Evolutionary conservation across 2,888 invertebrate genomes (phyloP), one percentile per base, ranked within the genome.

Genomic region (Macrophya alboannulata): DNA sequence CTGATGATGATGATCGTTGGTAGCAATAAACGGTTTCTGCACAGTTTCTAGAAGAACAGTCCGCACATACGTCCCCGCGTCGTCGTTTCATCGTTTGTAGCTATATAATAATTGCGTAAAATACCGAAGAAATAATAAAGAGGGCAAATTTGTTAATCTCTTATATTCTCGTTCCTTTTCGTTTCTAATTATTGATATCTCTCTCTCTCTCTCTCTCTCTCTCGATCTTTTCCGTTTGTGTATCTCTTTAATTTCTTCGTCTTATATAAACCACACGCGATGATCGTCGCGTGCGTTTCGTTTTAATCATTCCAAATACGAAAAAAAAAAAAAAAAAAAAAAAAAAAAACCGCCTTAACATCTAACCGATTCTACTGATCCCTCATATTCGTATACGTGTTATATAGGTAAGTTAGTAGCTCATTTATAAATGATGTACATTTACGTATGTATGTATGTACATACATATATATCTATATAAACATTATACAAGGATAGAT

Each of bases 351-450:
- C 31, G 31, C 31, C 10, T 62, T 21, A 21, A 25, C 10, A 62
- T 62, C 62, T 62, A 62, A 62, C 62, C 25, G 21, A 21, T 62
- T 62, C 21, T 25, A 6, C 62, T 62, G 62, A 62, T 25, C 62
- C 25, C 62, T 25, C n/a, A n/a, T 85, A 84, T 86, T 85, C 87
- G 86, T 87, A n/a, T n/a, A 86, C 87, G 86, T 55, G 55, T n/a
- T n/a, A n/a, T n/a, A n/a, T n/a, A n/a, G n/a, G n/a, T 55, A 55
- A 2, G 31, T 31, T n/a, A 55, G n/a, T 55, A 55, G 15, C 15
- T 9, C 84, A 87, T 87, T 87, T 88, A 88, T 89, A 89, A 88
- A 89, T 88, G 3, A 89, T 88, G 89, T 87, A 87, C 65, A 74
- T n/a, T n/a, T 51, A 81, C 68, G 84, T 81, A 85, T 84, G 87